Conservation (phyloP, 2,113 vertebrate genomes). For the Morone chrysops region DNA sequence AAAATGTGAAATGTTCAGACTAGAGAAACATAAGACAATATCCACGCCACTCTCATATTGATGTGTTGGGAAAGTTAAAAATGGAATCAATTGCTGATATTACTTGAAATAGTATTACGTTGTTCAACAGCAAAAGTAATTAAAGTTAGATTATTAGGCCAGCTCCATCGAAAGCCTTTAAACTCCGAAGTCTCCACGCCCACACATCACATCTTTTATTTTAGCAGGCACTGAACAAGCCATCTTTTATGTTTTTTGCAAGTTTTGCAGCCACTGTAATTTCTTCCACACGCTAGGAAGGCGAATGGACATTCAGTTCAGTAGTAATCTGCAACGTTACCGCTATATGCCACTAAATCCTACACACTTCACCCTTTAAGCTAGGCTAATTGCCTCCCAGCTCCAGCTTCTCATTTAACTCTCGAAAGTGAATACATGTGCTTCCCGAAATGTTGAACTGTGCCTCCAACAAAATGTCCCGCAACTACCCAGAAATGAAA, state of each 20-base stretch:
- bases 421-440: neutral
- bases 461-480: neutral
- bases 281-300: too few species aligned
- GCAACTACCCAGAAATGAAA: too few species aligned
- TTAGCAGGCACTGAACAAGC: neutral
- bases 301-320: too few species aligned
- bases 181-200: neutral
- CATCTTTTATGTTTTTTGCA: too few species aligned
- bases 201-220: neutral
- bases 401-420: neutral
- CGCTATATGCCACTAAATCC: too few species aligned
- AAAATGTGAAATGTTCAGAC: neutral
- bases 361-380: neutral
- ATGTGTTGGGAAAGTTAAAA: neutral
- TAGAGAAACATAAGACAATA: neutral
- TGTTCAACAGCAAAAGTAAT: neutral
- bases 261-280: too few species aligned
- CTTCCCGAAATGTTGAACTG: neutral
- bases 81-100: neutral
- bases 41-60: neutral
- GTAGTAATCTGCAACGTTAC: too few species aligned
- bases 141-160: neutral
- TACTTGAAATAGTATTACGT: neutral
- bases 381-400: neutral
- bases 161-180: neutral